These are phyloP conservation scores for Synanthedon tipuliformis DNA, from an alignment of 2,888 invertebrate genomes.

Conservation along the genomic window DNA sequence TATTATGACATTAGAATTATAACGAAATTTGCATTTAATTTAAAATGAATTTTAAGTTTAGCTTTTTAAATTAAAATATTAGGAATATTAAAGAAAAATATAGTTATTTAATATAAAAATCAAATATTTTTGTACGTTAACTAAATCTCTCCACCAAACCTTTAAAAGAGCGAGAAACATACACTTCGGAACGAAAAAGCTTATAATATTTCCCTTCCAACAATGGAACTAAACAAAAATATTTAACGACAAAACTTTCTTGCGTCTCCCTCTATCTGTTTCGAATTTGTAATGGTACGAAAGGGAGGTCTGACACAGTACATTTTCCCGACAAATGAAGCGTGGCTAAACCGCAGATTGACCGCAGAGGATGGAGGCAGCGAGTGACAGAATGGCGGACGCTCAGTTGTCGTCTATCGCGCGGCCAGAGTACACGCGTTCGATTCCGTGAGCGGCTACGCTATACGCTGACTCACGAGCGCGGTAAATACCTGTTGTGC, in stretches of 20 bases:
- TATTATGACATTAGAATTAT: too few relatives aligned
- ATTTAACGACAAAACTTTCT: slow-evolving; percentile 58
- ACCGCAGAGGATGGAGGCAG: slow-evolving; percentile 71
- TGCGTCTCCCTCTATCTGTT: slow-evolving; percentile 34
- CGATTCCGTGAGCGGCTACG: slow-evolving; percentile 18
- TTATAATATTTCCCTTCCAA: slow-evolving; percentile 62
- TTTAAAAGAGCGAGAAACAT: slow-evolving; percentile 39
- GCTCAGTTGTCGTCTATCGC: slow-evolving; percentile 60
- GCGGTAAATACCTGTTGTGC: slow-evolving; percentile 33
- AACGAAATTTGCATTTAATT: too few relatives aligned
- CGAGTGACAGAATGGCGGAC: slow-evolving; percentile 69
- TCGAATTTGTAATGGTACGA: slow-evolving; percentile 19
- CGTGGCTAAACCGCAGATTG: slow-evolving; percentile 71
- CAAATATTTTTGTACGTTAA: too few relatives aligned
- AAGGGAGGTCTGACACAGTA: slow-evolving; percentile 36
- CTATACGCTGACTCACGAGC: slow-evolving; percentile 22
- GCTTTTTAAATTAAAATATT: background rate
- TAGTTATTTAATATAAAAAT: too few relatives aligned
- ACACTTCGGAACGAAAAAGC: slow-evolving; percentile 52
- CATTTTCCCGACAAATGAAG: slow-evolving; percentile 72
- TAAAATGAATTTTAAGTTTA: too few relatives aligned
- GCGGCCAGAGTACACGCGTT: slow-evolving; percentile 50
- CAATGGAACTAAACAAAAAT: slow-evolving; percentile 65
- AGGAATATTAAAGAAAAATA: slow-evolving; percentile 1
- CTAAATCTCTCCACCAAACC: slow-evolving; percentile 23